These are phyloP conservation scores for Formica exsecta DNA, from an alignment of 1,140 invertebrate species.

Conservation along the genomic window DNA sequence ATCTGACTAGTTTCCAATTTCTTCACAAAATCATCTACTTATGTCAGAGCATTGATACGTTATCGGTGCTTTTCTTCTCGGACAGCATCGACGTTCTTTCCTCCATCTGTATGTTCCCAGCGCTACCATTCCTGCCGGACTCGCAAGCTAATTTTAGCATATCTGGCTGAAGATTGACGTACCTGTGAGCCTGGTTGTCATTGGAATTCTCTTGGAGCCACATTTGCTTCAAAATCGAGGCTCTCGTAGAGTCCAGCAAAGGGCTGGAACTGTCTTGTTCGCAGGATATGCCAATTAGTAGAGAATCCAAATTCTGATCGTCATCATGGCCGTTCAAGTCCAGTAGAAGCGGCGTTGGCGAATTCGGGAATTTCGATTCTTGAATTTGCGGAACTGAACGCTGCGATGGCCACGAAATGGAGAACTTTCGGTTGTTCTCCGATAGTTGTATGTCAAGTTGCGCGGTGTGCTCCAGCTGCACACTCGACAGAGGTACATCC, in stretches of 20 bases:
- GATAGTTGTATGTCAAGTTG: slow-evolving; percentile 87
- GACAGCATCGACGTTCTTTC: slow-evolving; percentile 65
- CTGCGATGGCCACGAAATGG: slow-evolving; percentile 77
- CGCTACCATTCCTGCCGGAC: not conserved
- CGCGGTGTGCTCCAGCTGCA: slow-evolving; percentile 89
- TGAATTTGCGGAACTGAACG: slow-evolving; percentile 13
- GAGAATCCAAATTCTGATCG: slow-evolving; percentile 52
- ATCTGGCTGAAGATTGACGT: slow-evolving; percentile 75
- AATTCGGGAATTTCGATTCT: slow-evolving; percentile 15
- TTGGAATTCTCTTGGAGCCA: slow-evolving; percentile 50
- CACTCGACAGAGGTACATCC: slow-evolving; percentile 91
- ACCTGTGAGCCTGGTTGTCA: slow-evolving; percentile 62
- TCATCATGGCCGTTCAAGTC: slow-evolving; percentile 72
- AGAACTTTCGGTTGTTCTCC: slow-evolving; percentile 83
- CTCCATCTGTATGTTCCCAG: slow-evolving; percentile 62
- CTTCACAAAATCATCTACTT: slow-evolving; percentile 54
- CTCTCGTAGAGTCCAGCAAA: slow-evolving; percentile 51
- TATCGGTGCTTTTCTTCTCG: slow-evolving; percentile 51
- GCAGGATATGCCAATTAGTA: slow-evolving; percentile 20
- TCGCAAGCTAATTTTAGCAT: slow-evolving; percentile 28
- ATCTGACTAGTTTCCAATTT: slow-evolving; percentile 58
- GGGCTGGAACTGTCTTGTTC: slow-evolving; percentile 75
- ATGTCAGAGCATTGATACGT: slow-evolving; percentile 75
- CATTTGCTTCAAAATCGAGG: slow-evolving; percentile 25
- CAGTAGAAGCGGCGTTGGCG: slow-evolving; percentile 66